A percentile compares a stretch with the other conserved stretches of the same genome.
These are phyloP conservation scores for Crocuta crocuta DNA, from an alignment of 2,113 vertebrate species.

Conservation along the genomic window DNA sequence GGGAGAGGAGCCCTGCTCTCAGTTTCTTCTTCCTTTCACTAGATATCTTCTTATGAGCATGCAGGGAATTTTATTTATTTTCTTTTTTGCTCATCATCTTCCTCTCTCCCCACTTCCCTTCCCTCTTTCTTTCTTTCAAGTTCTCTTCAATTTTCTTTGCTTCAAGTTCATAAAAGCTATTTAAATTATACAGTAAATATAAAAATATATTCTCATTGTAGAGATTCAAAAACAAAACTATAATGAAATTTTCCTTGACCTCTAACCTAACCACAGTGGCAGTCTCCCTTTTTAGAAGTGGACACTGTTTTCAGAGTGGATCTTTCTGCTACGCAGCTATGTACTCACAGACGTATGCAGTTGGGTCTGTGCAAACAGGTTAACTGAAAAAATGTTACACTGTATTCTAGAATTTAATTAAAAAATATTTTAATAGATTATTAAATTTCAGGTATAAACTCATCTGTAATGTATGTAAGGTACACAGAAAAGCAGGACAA, in stretches of 20 bases:
- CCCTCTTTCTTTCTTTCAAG: background rate
- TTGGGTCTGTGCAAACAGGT: background rate
- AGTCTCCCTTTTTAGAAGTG: background rate
- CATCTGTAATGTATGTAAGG: background rate
- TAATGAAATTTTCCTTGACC: background rate
- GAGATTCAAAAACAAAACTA: background rate
- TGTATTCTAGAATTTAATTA: background rate
- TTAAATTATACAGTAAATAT: background rate
- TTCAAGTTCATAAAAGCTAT: background rate
- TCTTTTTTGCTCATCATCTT: too few relatives aligned
- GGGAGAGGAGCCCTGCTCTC: background rate
- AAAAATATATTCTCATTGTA: background rate
- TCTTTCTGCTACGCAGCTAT: too few relatives aligned
- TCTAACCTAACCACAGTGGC: background rate
- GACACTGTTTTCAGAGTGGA: background rate
- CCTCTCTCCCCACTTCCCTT: fast-evolving
- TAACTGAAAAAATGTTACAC: background rate
- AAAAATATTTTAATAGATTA: background rate
- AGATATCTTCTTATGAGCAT: background rate
- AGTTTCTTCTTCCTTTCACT: background rate
- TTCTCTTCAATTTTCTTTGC: background rate
- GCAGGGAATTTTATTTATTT: too few relatives aligned
- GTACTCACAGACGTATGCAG: background rate
- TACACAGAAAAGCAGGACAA: background rate
- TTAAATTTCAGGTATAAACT: background rate